Evolutionary conservation across 2,113 vertebrate species (phyloP).

Genomic region (Ornithorhynchus anatinus): DNA sequence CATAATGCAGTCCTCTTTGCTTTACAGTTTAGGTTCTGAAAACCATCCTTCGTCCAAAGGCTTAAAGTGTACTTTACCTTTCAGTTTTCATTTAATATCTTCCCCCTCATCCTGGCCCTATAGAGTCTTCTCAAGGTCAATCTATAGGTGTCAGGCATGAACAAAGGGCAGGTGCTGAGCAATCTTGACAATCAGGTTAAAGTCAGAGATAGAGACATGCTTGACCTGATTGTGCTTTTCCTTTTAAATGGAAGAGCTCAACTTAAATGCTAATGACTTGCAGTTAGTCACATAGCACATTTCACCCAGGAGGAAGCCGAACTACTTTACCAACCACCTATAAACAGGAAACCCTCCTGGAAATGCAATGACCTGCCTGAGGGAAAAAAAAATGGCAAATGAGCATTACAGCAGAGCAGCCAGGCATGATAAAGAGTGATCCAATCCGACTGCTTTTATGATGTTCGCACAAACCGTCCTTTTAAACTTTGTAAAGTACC

Average conservation of each 20-base stretch:
- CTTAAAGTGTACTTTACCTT: not conserved
- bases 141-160: not conserved
- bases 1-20: constrained; percentile 1
- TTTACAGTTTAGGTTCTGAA: not conserved
- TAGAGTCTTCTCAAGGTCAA: not conserved
- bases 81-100: not conserved
- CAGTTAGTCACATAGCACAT: not conserved
- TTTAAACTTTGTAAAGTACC: too few species aligned
- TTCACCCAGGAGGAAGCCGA: not conserved
- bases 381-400: not conserved
- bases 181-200: not conserved
- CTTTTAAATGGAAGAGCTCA: not conserved
- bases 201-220: not conserved
- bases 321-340: too few species aligned
- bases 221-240: not conserved
- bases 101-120: not conserved
- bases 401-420: not conserved
- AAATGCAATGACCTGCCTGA: not conserved
- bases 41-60: not conserved
- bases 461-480: not conserved
- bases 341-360: not conserved
- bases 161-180: too few species aligned
- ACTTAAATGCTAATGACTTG: not conserved
- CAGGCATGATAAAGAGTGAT: not conserved
- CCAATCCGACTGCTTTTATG: not conserved